phyloP scores from a whole-genome alignment of 2,113 vertebrate genomes.

The Xenopus borealis region DNA sequence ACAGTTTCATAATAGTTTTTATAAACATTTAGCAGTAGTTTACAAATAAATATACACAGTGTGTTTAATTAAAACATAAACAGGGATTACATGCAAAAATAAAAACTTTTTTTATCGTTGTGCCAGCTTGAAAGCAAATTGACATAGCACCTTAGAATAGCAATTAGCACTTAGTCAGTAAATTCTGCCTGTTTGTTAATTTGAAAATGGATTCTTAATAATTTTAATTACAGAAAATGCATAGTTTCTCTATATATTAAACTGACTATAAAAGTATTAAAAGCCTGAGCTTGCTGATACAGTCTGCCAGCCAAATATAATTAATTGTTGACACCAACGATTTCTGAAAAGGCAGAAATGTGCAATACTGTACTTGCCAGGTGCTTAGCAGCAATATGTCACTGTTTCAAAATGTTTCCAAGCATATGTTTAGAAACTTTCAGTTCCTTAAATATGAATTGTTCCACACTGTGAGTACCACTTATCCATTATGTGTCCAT shows the following conservation, averaged over 20 bases:
- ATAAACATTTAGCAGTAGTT: too few species aligned
- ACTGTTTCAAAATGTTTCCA: slow-evolving; percentile 24
- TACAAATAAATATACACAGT: too few species aligned
- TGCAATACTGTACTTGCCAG: slow-evolving; percentile 28
- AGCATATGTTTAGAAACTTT: slow-evolving; percentile 40
- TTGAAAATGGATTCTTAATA: not conserved
- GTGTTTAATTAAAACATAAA: too few species aligned
- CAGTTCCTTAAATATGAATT: slow-evolving; percentile 26
- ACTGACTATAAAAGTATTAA: not conserved
- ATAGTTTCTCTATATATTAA: not conserved
- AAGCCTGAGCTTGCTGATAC: slow-evolving; percentile 10
- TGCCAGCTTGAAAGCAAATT: too few species aligned
- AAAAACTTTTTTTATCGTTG: too few species aligned
- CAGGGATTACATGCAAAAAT: too few species aligned
- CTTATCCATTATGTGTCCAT: slow-evolving; percentile 32
- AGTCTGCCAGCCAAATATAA: slow-evolving; percentile 37
- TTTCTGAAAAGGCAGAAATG: slow-evolving; percentile 23
- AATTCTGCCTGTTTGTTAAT: too few species aligned
- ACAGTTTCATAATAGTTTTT: too few species aligned
- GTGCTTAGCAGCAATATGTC: slow-evolving; percentile 39
- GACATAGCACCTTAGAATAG: too few species aligned
- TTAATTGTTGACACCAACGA: slow-evolving; percentile 43
- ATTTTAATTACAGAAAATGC: slow-evolving; percentile 5
- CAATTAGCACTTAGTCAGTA: too few species aligned
- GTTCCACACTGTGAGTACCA: slow-evolving; percentile 30